Percentiles rank a stretch among this genome's conserved stretches.
Evolutionary conservation across 1,140 invertebrate species (phyloP).

Genomic region (Cyrtorhinus lividipennis): DNA sequence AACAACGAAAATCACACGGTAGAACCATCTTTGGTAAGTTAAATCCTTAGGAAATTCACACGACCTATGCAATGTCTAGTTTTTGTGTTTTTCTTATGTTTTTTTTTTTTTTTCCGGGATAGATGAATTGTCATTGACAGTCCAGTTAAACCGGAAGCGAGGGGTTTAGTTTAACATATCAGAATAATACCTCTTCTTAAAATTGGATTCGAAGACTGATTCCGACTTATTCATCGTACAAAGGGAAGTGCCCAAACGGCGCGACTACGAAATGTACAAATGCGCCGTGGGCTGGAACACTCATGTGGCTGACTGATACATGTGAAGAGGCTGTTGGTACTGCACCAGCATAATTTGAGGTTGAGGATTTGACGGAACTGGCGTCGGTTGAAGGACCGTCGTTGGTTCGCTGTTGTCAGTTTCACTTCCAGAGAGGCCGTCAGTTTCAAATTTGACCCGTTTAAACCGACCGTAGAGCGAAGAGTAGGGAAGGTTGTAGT

Average conservation of each 20-base stretch:
- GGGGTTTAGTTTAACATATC: too few relatives aligned
- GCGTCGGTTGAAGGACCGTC: background rate
- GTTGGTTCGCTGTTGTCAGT: background rate
- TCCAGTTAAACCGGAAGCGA: too few relatives aligned
- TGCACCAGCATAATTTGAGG: conserved; percentile 27
- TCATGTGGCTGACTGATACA: conserved; percentile 25
- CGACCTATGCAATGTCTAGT: too few relatives aligned
- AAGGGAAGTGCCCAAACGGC: background rate
- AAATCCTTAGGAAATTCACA: too few relatives aligned
- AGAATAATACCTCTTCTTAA: too few relatives aligned
- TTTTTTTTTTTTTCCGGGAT: too few relatives aligned
- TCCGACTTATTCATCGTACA: too few relatives aligned
- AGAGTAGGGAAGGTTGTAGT: conserved; percentile 77
- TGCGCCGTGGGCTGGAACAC: conserved; percentile 16
- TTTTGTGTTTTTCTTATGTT: too few relatives aligned
- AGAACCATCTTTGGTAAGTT: too few relatives aligned
- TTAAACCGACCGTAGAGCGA: conserved; percentile 78
- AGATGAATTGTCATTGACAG: too few relatives aligned
- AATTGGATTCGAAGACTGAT: too few relatives aligned
- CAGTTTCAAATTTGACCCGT: conserved; percentile 41
- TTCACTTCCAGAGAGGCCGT: conserved; percentile 23
- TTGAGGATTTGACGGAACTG: conserved; percentile 10
- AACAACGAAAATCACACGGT: too few relatives aligned
- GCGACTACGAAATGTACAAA: conserved; percentile 11
- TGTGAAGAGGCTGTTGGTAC: conserved; percentile 25